phyloP scores from a whole-genome alignment of 2,113 vertebrate genomes.

The Eclectus roratus region DNA sequence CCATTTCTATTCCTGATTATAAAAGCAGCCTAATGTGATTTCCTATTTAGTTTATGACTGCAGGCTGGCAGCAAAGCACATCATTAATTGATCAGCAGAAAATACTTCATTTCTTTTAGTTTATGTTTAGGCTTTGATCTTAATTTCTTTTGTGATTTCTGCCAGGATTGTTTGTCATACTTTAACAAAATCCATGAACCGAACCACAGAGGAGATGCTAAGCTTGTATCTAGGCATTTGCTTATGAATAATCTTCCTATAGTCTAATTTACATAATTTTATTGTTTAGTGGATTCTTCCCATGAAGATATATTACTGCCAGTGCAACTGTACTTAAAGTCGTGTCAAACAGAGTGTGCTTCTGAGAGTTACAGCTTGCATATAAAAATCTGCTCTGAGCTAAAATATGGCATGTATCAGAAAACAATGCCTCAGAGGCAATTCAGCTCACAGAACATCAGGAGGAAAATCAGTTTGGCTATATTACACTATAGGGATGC shows the following conservation, averaged over 20 bases:
- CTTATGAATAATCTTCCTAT: slow-evolving; percentile 63
- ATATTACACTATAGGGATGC: slow-evolving; percentile 38
- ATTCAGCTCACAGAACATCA: slow-evolving; percentile 53
- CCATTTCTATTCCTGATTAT: slow-evolving; percentile 25
- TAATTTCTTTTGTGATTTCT: slow-evolving; percentile 51
- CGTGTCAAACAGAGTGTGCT: slow-evolving; percentile 61
- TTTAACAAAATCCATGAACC: slow-evolving; percentile 41
- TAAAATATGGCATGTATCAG: slow-evolving; percentile 54
- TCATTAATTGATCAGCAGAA: slow-evolving; percentile 28
- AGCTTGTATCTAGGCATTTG: slow-evolving; percentile 48
- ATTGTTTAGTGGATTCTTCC: slow-evolving; percentile 71
- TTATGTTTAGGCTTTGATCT: slow-evolving; percentile 49
- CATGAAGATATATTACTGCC: slow-evolving; percentile 64
- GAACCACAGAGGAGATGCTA: slow-evolving; percentile 23
- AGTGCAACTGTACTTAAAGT: slow-evolving; percentile 67
- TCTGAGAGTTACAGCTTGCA: slow-evolving; percentile 48
- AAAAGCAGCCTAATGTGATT: slow-evolving; percentile 41
- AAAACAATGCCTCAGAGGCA: slow-evolving; percentile 40
- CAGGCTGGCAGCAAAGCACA: slow-evolving; percentile 24
- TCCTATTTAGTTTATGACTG: slow-evolving; percentile 17
- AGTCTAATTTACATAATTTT: slow-evolving; percentile 66
- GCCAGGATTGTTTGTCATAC: slow-evolving; percentile 26
- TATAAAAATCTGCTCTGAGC: slow-evolving; percentile 54
- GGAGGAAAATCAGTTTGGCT: slow-evolving; percentile 3
- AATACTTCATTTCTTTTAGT: slow-evolving; percentile 18